phyloP scores from a whole-genome alignment of 2,113 vertebrate genomes.

The Sapajus apella region DNA sequence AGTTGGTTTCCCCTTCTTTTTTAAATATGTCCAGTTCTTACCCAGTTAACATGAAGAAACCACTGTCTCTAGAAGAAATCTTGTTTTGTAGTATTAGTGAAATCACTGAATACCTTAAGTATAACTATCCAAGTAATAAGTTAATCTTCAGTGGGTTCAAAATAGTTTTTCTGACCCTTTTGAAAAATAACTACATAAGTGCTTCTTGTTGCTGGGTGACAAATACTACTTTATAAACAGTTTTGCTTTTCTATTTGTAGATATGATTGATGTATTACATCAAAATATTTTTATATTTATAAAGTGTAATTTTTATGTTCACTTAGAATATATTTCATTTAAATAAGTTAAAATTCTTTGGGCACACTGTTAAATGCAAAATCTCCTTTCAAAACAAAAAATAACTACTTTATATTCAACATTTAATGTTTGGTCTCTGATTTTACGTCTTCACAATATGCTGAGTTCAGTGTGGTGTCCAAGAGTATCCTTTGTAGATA shows the following conservation, averaged over 20 bases:
- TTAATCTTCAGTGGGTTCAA: slow-evolving; percentile 82
- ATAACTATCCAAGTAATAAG: slow-evolving; percentile 84
- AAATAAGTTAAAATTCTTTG: slow-evolving; percentile 91
- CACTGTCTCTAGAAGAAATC: slow-evolving; percentile 80
- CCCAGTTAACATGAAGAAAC: slow-evolving; percentile 82
- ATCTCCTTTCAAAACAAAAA: slow-evolving; percentile 74
- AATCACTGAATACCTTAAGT: slow-evolving; percentile 85
- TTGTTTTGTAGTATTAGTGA: slow-evolving; percentile 87
- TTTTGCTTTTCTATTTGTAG: slow-evolving; percentile 85
- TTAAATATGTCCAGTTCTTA: slow-evolving; percentile 69
- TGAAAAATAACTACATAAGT: slow-evolving; percentile 82
- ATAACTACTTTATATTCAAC: slow-evolving; percentile 84
- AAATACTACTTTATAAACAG: slow-evolving; percentile 83
- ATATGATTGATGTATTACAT: slow-evolving; percentile 88
- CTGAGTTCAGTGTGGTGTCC: slow-evolving; percentile 77
- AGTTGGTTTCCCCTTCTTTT: slow-evolving; percentile 45
- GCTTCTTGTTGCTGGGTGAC: slow-evolving; percentile 87
- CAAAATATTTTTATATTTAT: slow-evolving; percentile 82
- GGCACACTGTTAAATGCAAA: slow-evolving; percentile 88
- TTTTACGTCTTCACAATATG: slow-evolving; percentile 81
- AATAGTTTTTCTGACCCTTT: slow-evolving; percentile 74
- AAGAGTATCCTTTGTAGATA: slow-evolving; percentile 84
- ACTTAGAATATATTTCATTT: slow-evolving; percentile 91
- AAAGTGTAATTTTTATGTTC: slow-evolving; percentile 86
- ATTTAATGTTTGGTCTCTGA: slow-evolving; percentile 84